phyloP scores from a whole-genome alignment of 1,140 invertebrate species.

The Calliphora vicina region DNA sequence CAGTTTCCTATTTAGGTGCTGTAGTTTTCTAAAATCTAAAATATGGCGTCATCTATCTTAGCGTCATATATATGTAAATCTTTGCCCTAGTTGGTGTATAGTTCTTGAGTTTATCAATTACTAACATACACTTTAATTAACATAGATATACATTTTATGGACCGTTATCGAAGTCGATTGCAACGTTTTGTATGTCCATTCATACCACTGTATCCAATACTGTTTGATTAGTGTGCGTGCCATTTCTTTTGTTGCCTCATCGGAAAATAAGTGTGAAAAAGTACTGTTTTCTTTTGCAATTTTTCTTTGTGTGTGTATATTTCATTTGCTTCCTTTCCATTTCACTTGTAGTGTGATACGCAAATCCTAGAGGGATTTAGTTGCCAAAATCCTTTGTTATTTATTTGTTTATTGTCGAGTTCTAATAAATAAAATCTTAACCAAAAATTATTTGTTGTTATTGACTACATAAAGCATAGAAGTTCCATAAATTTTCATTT shows the following conservation, averaged over 20 bases:
- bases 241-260: background rate
- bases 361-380: background rate
- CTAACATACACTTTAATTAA: too few relatives aligned
- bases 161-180: too few relatives aligned
- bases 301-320: too few relatives aligned
- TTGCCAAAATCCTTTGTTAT: constrained; percentile 26
- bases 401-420: constrained; percentile 16
- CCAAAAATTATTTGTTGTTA: background rate
- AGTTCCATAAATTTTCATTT: constrained; percentile 29
- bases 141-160: too few relatives aligned
- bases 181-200: too few relatives aligned
- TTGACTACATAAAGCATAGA: background rate
- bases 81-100: too few relatives aligned
- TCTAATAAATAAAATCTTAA: constrained; percentile 16
- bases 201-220: background rate
- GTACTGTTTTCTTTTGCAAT: background rate
- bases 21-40: too few relatives aligned
- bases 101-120: too few relatives aligned
- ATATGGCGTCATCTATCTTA: too few relatives aligned
- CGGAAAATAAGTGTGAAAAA: background rate
- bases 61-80: too few relatives aligned
- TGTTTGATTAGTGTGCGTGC: background rate
- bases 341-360: background rate
- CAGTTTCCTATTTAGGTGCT: too few relatives aligned
- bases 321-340: background rate